Conservation (phyloP, 2,888 invertebrate genomes). For the Acrocera orbiculus region DNA sequence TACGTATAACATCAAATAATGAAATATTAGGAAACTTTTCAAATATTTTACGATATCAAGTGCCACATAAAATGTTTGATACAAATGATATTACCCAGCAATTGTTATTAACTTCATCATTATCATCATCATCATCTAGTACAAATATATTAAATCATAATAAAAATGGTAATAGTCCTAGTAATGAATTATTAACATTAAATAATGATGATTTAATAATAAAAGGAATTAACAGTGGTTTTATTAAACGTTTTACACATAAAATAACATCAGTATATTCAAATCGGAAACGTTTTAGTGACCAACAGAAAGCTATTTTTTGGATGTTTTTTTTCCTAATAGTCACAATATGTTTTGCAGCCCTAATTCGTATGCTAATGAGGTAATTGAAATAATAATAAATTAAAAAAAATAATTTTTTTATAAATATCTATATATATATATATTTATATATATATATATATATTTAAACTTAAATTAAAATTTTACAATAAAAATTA, state of each 20-base stretch:
- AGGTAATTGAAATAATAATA: conserved; percentile 13
- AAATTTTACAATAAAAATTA: no score
- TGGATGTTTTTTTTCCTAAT: conserved; percentile 28
- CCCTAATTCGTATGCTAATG: conserved; percentile 27
- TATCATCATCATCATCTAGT: conserved; percentile 13
- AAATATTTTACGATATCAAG: conserved; percentile 36
- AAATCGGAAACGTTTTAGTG: conserved; percentile 26
- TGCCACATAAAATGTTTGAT: conserved; percentile 19
- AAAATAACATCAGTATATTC: conserved; percentile 23
- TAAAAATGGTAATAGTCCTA: conserved; percentile 10
- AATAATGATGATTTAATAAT: not conserved
- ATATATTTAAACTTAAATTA: no score
- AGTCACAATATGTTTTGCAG: conserved; percentile 26
- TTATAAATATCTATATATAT: no score
- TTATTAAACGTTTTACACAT: conserved; percentile 31
- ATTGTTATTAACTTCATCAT: conserved; percentile 16
- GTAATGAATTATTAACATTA: no score
- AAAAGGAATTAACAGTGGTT: conserved; percentile 16
- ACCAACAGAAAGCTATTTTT: conserved; percentile 28
- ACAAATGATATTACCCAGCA: conserved; percentile 11
- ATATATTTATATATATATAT: no score
- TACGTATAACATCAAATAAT: conserved; percentile 40
- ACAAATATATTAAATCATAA: conserved; percentile 1
- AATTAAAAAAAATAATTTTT: no score
- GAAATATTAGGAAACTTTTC: conserved; percentile 54